Base-by-base conservation (phyloP, 2,113 vertebrate genomes). In the Natator depressus region DNA sequence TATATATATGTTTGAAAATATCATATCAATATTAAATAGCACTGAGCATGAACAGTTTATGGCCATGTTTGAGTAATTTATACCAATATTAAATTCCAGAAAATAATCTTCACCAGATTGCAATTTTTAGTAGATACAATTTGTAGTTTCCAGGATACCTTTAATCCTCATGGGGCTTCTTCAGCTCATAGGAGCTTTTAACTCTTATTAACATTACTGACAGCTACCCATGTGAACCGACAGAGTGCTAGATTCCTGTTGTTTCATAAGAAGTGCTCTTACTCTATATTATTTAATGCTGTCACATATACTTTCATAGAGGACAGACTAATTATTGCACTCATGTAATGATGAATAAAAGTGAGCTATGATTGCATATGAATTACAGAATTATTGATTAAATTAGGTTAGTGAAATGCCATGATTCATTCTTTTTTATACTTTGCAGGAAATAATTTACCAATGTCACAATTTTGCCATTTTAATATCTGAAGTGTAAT, bases 401-500 rank as follows among this genome's bases (percentile, higher is more conserved):
- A 96, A 89, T 92, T 88, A 86, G 76, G 59, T 46, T 84, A 51
- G 78, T 93, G 50, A 91, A 93, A 94, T 84, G 49, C 25, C 85
- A 29, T 46, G n/a, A 93, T 72, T 81, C 17, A 27, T 93, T 96
- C 55, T 95, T 95, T 94, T 94, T 93, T 69, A 93, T 8, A 5
- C 29, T 80, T 85, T 54, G 88, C 82, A 94, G 72, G 95, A 97
- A 96, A 92, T 87, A 93, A 95, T 90, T 94, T 90, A 82, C 93
- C 80, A 91, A 93, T 91, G 0, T 0, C 86, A 46, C 35, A 94
- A 79, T 80, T 31, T 35, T 94, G 85, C 91, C 91, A 49, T 92
- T 94, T 97, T 65, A 95, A 50, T 87, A 92, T n/a, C 65, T 94
- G 59, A 88, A 97, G 59, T 0, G 0, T 75, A 90, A 95, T 95